Percentiles rank a stretch among this genome's conserved stretches.
phyloP scores from a whole-genome alignment of 2,797 vertebrate species.

The Pampus argenteus region DNA sequence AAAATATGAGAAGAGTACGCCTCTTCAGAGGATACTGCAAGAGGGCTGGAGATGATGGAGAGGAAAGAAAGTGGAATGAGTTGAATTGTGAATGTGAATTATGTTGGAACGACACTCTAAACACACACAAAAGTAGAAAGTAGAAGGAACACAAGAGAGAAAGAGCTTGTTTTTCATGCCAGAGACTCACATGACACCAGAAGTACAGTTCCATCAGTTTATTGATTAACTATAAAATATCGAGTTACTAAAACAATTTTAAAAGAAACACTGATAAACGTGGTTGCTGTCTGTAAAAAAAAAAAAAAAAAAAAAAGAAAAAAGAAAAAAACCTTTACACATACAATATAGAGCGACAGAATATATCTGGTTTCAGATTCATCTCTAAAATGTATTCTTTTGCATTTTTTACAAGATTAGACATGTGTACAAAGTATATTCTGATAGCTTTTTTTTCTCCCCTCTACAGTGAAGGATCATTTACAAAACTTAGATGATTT shows the following conservation, averaged over 20 bases:
- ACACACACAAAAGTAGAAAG: too few species aligned
- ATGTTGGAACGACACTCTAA: too few species aligned
- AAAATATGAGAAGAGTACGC: neutral
- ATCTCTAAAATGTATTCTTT: constrained; percentile 79
- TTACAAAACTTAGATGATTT: constrained; percentile 88
- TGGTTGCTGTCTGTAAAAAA: constrained; percentile 85
- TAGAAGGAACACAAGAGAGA: constrained; percentile 5
- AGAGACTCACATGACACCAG: constrained; percentile 30
- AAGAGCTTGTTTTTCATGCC: neutral
- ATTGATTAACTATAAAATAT: constrained; percentile 90
- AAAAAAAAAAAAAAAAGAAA: constrained; percentile 61
- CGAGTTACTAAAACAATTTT: constrained; percentile 87
- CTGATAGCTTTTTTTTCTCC: constrained; percentile 75
- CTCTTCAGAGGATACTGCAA: neutral
- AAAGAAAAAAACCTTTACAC: constrained; percentile 74
- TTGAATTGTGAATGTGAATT: neutral
- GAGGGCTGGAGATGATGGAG: neutral
- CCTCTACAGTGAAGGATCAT: constrained; percentile 82
- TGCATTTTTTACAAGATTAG: constrained; percentile 86
- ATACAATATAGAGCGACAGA: constrained; percentile 81
- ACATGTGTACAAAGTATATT: constrained; percentile 88
- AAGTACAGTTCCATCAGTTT: constrained; percentile 82
- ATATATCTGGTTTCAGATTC: constrained; percentile 77
- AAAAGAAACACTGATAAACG: constrained; percentile 88
- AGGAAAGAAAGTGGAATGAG: neutral